A percentile compares a stretch with the other conserved stretches of the same genome.
Evolutionary conservation across 2,113 vertebrate genomes (phyloP).

Genomic region (Cyrtonyx montezumae): DNA sequence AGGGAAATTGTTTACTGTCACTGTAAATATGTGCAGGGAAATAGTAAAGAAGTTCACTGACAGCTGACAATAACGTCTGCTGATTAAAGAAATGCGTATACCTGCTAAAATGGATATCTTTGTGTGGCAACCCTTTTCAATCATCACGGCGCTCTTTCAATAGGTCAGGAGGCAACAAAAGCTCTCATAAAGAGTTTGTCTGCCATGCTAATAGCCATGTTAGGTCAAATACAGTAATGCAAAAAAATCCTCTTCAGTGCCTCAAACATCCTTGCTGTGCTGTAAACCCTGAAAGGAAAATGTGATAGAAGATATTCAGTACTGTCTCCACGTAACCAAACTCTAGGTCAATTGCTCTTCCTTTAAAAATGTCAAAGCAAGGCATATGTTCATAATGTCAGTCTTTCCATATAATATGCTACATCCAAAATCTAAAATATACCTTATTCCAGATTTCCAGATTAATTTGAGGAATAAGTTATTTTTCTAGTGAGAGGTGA

Average conservation of each 20-base stretch:
- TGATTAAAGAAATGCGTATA: conserved; percentile 21
- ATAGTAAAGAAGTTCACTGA: not conserved
- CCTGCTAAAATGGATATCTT: conserved; percentile 15
- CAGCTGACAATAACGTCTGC: not conserved
- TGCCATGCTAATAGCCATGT: conserved; percentile 35
- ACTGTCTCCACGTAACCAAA: conserved; percentile 5
- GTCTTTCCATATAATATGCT: not conserved
- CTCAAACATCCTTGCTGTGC: not conserved
- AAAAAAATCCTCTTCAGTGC: conserved; percentile 31
- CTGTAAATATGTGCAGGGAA: not conserved
- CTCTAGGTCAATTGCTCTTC: conserved; percentile 65
- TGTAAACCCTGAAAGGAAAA: conserved; percentile 46
- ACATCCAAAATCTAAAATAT: not conserved
- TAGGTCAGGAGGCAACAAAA: conserved; percentile 35
- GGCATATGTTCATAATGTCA: conserved; percentile 31
- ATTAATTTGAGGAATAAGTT: conserved; percentile 13
- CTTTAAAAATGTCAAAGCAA: conserved; percentile 57
- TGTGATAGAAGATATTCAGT: conserved; percentile 36
- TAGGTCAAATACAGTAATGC: conserved; percentile 47
- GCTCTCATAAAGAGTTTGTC: conserved; percentile 50
- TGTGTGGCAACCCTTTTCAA: not conserved
- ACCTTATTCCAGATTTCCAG: not conserved
- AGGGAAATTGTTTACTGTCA: not conserved
- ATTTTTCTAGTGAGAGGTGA: not conserved
- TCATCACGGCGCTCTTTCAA: not conserved